phyloP scores from a whole-genome alignment of 2,797 vertebrate species.

The Otolemur crassicaudatus region DNA sequence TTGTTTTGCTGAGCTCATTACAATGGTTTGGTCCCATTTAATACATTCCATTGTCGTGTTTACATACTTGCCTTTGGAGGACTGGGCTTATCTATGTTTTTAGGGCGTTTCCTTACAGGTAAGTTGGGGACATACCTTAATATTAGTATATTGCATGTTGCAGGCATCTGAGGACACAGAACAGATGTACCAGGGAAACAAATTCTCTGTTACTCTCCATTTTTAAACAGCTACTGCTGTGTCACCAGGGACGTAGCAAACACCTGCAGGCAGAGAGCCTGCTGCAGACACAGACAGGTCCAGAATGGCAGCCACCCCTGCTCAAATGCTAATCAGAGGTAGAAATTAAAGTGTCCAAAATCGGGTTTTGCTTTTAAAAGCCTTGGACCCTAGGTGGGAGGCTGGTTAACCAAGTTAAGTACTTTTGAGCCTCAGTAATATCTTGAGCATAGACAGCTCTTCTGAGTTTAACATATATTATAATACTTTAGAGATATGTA shows the following conservation, averaged over 20 bases:
- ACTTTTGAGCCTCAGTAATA: background rate
- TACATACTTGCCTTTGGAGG: conserved; percentile 64
- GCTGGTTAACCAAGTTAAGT: background rate
- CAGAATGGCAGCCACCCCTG: conserved; percentile 63
- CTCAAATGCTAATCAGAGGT: background rate
- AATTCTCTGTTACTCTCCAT: conserved; percentile 80
- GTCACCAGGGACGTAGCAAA: conserved; percentile 67
- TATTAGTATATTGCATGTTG: conserved; percentile 72
- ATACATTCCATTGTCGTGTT: conserved; percentile 63
- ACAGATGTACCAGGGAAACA: conserved; percentile 82
- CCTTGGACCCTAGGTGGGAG: background rate
- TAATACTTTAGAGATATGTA: background rate
- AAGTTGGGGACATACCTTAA: conserved; percentile 66
- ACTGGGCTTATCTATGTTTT: conserved; percentile 27
- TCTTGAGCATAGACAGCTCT: background rate
- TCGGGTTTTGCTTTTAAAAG: background rate
- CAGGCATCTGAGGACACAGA: conserved; percentile 76
- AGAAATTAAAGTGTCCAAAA: background rate
- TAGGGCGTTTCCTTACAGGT: conserved; percentile 72
- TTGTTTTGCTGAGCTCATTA: conserved; percentile 53
- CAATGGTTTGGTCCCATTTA: conserved; percentile 48
- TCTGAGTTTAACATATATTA: fast-evolving
- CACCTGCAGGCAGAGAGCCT: conserved; percentile 81
- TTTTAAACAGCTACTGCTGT: conserved; percentile 77
- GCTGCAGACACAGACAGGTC: conserved; percentile 84